Percentiles rank a stretch among this genome's conserved stretches.
These are phyloP conservation scores for Sturmia bella DNA, from an alignment of 2,888 invertebrate genomes.

Conservation along the genomic window DNA sequence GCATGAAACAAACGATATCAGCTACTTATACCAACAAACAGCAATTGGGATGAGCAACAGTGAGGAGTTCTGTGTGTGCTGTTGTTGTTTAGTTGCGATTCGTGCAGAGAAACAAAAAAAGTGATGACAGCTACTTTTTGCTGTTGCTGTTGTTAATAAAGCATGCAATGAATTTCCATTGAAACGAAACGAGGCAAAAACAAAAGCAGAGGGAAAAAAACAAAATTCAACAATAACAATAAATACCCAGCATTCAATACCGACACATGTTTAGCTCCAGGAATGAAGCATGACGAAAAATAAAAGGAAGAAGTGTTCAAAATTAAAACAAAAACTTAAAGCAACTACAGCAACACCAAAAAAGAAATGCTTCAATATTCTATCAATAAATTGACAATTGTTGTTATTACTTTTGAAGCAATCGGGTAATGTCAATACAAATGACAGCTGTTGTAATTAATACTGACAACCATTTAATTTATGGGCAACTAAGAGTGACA, in stretches of 20 bases:
- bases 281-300: constrained; percentile 48
- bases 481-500: constrained; percentile 71
- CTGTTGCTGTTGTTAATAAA: constrained; percentile 37
- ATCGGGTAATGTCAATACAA: constrained; percentile 70
- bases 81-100: constrained; percentile 37
- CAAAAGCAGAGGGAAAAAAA: not conserved
- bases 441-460: constrained; percentile 75
- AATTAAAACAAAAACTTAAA: constrained; percentile 17
- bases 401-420: constrained; percentile 69
- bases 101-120: constrained; percentile 54
- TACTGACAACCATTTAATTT: constrained; percentile 75
- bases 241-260: constrained; percentile 55
- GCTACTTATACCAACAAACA: not conserved
- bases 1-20: constrained; percentile 55
- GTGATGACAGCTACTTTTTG: constrained; percentile 64
- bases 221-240: constrained; percentile 62
- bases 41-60: constrained; percentile 35
- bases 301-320: constrained; percentile 45
- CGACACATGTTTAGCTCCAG: constrained; percentile 56
- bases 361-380: constrained; percentile 31
- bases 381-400: constrained; percentile 68
- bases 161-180: constrained; percentile 68
- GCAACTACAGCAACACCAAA: not conserved
- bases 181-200: constrained; percentile 48
- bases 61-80: constrained; percentile 54